A percentile compares a stretch with the other conserved stretches of the same genome.
These are phyloP conservation scores for Neosalanx taihuensis DNA, from an alignment of 2,797 vertebrate species.

Conservation along the genomic window DNA sequence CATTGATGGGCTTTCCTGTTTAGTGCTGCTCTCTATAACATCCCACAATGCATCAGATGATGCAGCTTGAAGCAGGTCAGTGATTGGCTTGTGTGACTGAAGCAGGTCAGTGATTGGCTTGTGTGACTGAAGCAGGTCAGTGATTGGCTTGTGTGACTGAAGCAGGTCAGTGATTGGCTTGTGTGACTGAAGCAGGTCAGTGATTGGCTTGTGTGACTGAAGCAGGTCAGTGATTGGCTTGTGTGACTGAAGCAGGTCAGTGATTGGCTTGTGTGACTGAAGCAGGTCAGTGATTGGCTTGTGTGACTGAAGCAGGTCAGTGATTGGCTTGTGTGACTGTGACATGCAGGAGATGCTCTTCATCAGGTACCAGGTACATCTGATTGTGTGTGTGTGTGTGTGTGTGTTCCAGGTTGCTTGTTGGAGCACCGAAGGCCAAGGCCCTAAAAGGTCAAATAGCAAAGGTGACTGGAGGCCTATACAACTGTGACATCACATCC, in stretches of 20 bases:
- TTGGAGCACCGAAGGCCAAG: conserved; percentile 87
- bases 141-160: conserved; percentile 23
- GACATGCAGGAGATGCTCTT: conserved; percentile 27
- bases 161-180: too few species aligned
- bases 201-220: too few species aligned
- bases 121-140: background rate
- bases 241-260: too few species aligned
- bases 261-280: too few species aligned
- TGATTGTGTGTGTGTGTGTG: conserved; percentile 1
- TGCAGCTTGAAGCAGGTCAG: background rate
- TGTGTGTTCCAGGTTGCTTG: conserved; percentile 79
- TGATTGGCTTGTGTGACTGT: background rate
- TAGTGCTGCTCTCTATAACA: background rate
- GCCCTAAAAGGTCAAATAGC: conserved; percentile 75
- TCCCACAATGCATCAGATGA: background rate
- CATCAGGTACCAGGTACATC: conserved; percentile 17
- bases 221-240: too few species aligned
- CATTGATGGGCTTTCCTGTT: too few species aligned
- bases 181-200: too few species aligned
- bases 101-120: conserved; percentile 11
- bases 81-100: conserved; percentile 4
- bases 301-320: too few species aligned
- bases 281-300: too few species aligned
- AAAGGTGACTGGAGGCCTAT: conserved; percentile 86
- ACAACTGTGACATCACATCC: conserved; percentile 81